Evolutionary conservation across 2,113 vertebrate species (phyloP), one percentile per base, ranked within the genome.

Genomic region (Nothobranchius kuhntae): DNA sequence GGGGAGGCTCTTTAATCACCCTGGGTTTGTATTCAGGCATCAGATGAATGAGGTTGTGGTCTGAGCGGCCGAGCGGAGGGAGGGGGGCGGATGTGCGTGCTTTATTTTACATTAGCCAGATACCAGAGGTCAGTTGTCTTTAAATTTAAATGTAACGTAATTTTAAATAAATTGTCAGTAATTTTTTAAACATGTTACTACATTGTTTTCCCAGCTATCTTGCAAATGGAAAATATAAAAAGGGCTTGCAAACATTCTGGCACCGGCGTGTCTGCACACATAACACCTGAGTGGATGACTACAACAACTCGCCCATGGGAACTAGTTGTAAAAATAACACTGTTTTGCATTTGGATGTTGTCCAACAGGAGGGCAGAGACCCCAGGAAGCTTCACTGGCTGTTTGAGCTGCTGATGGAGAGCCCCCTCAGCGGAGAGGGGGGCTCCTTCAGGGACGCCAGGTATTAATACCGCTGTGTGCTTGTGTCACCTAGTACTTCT

Each of bases 371-470:
- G 87, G 98, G 96, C 83, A 92, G 96, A 81, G 97, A 99, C 87
- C 96, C 97, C 53, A 92, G 97, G 78, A 98, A 98, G 65, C 93
- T 99, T 76, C 94, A 97, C 70, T 98, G 97, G 96, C 93, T 99
- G 70, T 94, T 98, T 86, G 97, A 99, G 82, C 78, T 98, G 85
- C 89, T 99, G 52, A 92, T 98, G 94, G 96, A 99, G 74, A 95
- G 95, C 59, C 97, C 96, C 1, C 62, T 98, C 71, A 96, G 94
- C 26, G 96, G 95, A 44, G 96, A 98, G 93, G 96, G 95, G 40
- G 95, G 97, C 57, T 98, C 97, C 0, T 98, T 98, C 93, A 95
- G 96, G 73, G 97, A 97, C 61, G 96, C 97, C 78, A 98, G 97
- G 96, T 98, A 91, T 51, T 82, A 68, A 15, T 30, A 40, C 56